Percentiles rank a stretch among this genome's conserved stretches.
These are phyloP conservation scores for Forbesichthys agassizii DNA, from an alignment of 2,113 vertebrate species.

Conservation along the genomic window DNA sequence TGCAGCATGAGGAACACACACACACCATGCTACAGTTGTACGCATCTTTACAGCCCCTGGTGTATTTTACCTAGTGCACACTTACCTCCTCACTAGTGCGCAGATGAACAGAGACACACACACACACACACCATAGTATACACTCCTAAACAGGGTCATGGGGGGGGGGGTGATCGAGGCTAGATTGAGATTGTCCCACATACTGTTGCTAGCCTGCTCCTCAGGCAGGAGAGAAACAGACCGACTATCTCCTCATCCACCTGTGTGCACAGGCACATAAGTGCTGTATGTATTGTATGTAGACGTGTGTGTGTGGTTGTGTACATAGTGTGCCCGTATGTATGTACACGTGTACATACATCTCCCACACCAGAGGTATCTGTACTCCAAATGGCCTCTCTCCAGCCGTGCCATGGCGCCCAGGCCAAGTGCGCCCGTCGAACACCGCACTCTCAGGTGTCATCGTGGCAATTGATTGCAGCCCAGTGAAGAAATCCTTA, in stretches of 20 bases:
- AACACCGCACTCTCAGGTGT: no score
- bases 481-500: no score
- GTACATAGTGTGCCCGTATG: no score
- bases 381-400: no score
- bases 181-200: conserved; percentile 59
- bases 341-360: no score
- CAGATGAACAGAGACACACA: conserved; percentile 15
- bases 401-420: no score
- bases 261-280: neutral
- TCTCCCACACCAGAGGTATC: no score
- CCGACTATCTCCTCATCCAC: conserved; percentile 26
- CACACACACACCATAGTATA: neutral
- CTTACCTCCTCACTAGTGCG: conserved; percentile 18
- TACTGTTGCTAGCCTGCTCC: conserved; percentile 47
- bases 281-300: conserved; percentile 13
- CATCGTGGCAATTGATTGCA: no score
- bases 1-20: neutral
- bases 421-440: no score
- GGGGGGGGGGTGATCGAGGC: conserved; percentile 33
- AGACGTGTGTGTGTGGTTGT: conserved; percentile 12
- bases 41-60: no score
- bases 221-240: conserved; percentile 46
- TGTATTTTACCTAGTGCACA: neutral
- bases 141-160: conserved; percentile 53
- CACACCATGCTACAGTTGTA: no score